Evolutionary conservation across 2,888 invertebrate genomes (phyloP).

Genomic region (Sphecodes monilicornis): DNA sequence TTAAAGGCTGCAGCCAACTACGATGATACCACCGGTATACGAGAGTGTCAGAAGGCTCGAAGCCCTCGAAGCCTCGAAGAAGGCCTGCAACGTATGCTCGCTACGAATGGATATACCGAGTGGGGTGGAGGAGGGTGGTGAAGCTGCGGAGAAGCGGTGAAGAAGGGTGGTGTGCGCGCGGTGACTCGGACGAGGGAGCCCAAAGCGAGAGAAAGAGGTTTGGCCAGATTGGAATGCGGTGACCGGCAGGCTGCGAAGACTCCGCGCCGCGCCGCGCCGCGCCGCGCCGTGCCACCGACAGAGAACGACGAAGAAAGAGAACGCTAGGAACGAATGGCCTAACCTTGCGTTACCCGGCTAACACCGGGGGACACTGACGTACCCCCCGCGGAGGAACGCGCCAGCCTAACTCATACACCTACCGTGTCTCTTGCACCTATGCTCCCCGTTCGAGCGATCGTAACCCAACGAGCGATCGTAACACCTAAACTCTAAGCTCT

Average conservation of each 20-base stretch:
- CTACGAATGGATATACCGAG: slow-evolving; percentile 39
- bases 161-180: slow-evolving; percentile 6
- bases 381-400: slow-evolving; percentile 80
- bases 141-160: too few species aligned
- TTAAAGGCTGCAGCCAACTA: slow-evolving; percentile 79
- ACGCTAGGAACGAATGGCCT: slow-evolving; percentile 59
- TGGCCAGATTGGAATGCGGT: slow-evolving; percentile 79
- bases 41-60: slow-evolving; percentile 79
- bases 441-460: not conserved
- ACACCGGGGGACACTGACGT: slow-evolving; percentile 81
- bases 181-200: slow-evolving; percentile 39
- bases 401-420: slow-evolving; percentile 43
- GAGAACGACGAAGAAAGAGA: slow-evolving; percentile 48
- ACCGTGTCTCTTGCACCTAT: slow-evolving; percentile 25
- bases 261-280: slow-evolving; percentile 53
- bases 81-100: slow-evolving; percentile 66
- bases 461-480: not conserved
- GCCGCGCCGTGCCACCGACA: slow-evolving; percentile 23
- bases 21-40: slow-evolving; percentile 80
- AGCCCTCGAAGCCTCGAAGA: slow-evolving; percentile 71
- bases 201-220: slow-evolving; percentile 55
- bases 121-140: slow-evolving; percentile 12
- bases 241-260: slow-evolving; percentile 78
- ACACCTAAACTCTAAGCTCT: not conserved
- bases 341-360: slow-evolving; percentile 69